Evolutionary conservation across 2,797 vertebrate species (phyloP), one percentile per base, ranked within the genome.

Genomic region (Dicrostonyx torquatus): DNA sequence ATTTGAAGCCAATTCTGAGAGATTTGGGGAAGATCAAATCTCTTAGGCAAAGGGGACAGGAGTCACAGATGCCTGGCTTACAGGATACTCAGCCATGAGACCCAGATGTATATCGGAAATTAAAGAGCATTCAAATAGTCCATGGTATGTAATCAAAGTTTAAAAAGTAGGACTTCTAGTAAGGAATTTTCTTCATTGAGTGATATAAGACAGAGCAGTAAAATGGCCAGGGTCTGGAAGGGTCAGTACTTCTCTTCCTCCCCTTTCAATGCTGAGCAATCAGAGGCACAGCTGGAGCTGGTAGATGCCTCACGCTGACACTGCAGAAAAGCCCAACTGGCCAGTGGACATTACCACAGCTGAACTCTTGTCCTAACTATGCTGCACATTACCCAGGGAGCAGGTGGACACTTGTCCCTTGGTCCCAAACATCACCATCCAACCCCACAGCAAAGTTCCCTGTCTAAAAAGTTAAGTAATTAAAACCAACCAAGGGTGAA

Each of bases 1-100:
- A 40, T 91, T 89, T 82, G 66, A 58, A 87, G 53, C 82, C 60
- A 90, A 6, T 88, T 91, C 77, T 95, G 34, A 66, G 76, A 62
- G 68, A 64, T 40, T 62, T 9, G n/a, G 43, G 53, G 73, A 92
- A 90, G 43, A 78, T n/a, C 53, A n/a, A 17, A n/a, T 12, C 15
- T 9, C 15, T 15, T 2, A 87, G 15, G 73, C 34, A 60, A 73
- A 73, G 31, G 18, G 24, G 6, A 90, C 12, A 43, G 22, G 20
- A 85, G 55, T 53, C 45, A 73, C 5, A 53, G 14, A 45, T 37
- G 5, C 4, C 66, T 89, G 50, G 45, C 26, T 79, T 40, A 55
- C 26, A 55, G 62, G n/a, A 89, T 5, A 50, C 66, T 83, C 76
- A 84, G 64, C 15, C 68, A 90, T 43, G 91, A 45, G 58, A 34